Conservation (phyloP, 2,113 vertebrate genomes). For the Phalacrocorax aristotelis region DNA sequence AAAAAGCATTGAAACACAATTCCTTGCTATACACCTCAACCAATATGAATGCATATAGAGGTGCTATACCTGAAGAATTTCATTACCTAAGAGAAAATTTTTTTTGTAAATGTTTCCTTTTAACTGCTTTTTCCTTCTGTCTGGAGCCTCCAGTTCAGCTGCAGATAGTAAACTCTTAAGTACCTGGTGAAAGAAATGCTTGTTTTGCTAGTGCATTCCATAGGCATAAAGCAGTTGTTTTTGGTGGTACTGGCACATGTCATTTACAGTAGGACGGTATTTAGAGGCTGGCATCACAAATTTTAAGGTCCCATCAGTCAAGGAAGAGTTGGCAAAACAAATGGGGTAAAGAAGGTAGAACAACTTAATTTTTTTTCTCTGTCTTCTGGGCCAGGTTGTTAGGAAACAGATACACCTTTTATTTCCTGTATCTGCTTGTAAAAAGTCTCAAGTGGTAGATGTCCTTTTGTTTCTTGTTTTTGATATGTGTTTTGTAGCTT, state of each 20-base stretch:
- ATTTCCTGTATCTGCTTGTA: not conserved
- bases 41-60: fast-evolving
- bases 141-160: not conserved
- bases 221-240: not conserved
- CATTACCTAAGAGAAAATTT: not conserved
- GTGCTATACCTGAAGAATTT: not conserved
- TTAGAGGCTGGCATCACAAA: not conserved
- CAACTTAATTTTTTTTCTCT: too few species aligned
- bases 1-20: not conserved
- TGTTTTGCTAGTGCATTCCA: not conserved
- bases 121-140: not conserved
- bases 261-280: not conserved
- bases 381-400: not conserved
- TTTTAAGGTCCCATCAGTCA: not conserved
- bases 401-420: fast-evolving
- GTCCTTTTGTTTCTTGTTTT: not conserved
- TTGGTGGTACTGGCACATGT: not conserved
- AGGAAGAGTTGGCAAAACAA: not conserved
- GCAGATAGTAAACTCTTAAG: not conserved
- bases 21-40: not conserved
- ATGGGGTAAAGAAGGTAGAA: not conserved
- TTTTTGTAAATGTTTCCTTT: not conserved
- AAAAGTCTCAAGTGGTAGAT: not conserved
- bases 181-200: not conserved
- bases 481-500: not conserved